Conservation (phyloP, 1,140 invertebrate genomes). For the Acromyrmex heyeri region DNA sequence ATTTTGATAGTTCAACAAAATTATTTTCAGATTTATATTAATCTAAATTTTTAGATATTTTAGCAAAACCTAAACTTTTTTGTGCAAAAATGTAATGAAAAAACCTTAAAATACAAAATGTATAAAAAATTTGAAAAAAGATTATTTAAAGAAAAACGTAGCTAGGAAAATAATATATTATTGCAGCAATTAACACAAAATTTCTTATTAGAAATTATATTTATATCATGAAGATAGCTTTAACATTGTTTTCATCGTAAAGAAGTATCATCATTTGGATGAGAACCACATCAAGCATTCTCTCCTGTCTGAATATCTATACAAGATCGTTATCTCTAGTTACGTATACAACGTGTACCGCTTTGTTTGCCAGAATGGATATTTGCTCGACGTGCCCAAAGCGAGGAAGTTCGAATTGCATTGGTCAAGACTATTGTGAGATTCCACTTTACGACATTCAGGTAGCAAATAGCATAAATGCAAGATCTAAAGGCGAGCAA, state of each 20-base stretch:
- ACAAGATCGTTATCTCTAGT: conserved; percentile 37
- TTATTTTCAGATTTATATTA: too few relatives aligned
- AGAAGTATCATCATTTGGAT: background rate
- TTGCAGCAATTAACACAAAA: background rate
- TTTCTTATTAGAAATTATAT: background rate
- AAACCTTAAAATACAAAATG: background rate
- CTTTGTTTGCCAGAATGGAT: conserved; percentile 53
- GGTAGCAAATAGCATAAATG: conserved; percentile 14
- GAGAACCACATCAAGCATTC: conserved; percentile 15
- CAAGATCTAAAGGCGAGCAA: conserved; percentile 13
- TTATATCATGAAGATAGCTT: background rate
- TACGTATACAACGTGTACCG: conserved; percentile 29
- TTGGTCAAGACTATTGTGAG: conserved; percentile 54
- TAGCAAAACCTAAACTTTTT: too few relatives aligned
- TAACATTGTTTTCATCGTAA: background rate
- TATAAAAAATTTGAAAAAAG: background rate
- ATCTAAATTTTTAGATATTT: too few relatives aligned
- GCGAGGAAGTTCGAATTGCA: conserved; percentile 65
- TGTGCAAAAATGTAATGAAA: background rate
- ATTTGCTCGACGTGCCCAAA: conserved; percentile 51
- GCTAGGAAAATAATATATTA: background rate
- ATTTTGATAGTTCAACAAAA: too few relatives aligned
- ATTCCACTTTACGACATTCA: conserved; percentile 42
- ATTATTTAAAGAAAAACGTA: background rate
- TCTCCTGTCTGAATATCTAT: background rate